Evolutionary conservation across 2,113 vertebrate species (phyloP).

Genomic region (Synchiropus splendidus): DNA sequence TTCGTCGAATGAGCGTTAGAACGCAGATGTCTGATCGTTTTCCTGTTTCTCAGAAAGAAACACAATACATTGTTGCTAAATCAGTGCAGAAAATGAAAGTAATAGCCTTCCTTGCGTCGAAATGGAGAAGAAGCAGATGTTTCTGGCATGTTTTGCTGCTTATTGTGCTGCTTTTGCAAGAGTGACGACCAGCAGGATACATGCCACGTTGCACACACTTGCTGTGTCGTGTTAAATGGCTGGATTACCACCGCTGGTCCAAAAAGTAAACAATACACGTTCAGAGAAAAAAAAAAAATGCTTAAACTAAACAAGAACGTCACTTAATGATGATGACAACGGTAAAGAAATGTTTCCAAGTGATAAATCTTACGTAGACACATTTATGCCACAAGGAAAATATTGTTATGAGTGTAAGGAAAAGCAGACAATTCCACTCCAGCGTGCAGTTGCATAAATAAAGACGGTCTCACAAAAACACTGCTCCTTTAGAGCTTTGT

Average conservation of each 20-base stretch:
- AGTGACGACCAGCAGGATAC: conserved; percentile 19
- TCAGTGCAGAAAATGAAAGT: not conserved
- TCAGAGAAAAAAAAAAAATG: conserved; percentile 12
- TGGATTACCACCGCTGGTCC: conserved; percentile 10
- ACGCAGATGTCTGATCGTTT: no score
- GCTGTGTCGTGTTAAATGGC: conserved; percentile 14
- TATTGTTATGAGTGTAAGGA: conserved; percentile 67
- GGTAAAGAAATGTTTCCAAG: conserved; percentile 32
- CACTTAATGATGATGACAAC: conserved; percentile 25
- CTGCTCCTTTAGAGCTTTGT: conserved; percentile 81
- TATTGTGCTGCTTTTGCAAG: conserved; percentile 6
- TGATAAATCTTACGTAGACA: conserved; percentile 17
- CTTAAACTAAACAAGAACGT: conserved; percentile 16
- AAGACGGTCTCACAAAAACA: conserved; percentile 67
- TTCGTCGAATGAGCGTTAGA: no score
- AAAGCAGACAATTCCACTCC: conserved; percentile 68
- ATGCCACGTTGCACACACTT: conserved; percentile 21
- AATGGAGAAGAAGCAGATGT: not conserved
- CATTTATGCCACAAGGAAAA: conserved; percentile 57
- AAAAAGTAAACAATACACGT: conserved; percentile 24
- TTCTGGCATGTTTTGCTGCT: conserved; percentile 13
- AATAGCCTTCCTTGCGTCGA: not conserved
- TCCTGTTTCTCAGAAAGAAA: no score
- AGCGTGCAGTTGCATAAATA: conserved; percentile 70
- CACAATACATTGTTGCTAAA: not conserved